Evolutionary conservation across 2,113 vertebrate genomes (phyloP).

Genomic region (Pithys albifrons): DNA sequence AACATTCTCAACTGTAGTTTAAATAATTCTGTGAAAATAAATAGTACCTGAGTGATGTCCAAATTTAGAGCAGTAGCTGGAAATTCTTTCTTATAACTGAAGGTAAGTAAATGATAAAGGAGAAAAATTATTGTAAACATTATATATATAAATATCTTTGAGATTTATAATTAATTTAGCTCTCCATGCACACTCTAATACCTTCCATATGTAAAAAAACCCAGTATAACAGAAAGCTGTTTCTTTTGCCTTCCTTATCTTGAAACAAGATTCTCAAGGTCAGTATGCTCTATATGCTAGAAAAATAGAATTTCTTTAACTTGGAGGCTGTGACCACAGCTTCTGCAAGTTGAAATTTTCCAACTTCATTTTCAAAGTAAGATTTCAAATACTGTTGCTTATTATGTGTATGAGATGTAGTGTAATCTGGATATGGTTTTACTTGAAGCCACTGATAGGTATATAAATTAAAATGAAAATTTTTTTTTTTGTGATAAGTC

Average conservation of each 20-base stretch:
- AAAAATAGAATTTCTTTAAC: neutral
- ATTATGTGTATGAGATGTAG: neutral
- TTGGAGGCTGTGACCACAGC: neutral
- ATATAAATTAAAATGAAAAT: neutral
- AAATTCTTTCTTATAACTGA: conserved; percentile 4
- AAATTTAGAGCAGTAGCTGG: neutral
- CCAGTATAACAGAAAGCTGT: neutral
- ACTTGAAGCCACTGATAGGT: neutral
- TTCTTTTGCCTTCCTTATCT: neutral
- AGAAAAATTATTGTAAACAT: conserved; percentile 1
- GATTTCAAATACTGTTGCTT: neutral
- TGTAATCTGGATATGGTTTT: neutral
- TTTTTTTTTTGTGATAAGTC: neutral
- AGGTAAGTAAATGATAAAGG: neutral
- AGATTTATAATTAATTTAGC: neutral
- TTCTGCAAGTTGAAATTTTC: neutral
- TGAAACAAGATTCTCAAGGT: neutral
- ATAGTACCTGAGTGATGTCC: neutral
- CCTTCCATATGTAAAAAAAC: neutral
- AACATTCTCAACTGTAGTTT: neutral
- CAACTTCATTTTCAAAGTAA: neutral
- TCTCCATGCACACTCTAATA: neutral
- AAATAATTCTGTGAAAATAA: neutral
- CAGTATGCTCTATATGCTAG: neutral
- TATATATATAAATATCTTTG: neutral